Evolutionary conservation across 2,888 invertebrate genomes (phyloP), one percentile per base, ranked within the genome.

Genomic region (Andrena hattorfiana): DNA sequence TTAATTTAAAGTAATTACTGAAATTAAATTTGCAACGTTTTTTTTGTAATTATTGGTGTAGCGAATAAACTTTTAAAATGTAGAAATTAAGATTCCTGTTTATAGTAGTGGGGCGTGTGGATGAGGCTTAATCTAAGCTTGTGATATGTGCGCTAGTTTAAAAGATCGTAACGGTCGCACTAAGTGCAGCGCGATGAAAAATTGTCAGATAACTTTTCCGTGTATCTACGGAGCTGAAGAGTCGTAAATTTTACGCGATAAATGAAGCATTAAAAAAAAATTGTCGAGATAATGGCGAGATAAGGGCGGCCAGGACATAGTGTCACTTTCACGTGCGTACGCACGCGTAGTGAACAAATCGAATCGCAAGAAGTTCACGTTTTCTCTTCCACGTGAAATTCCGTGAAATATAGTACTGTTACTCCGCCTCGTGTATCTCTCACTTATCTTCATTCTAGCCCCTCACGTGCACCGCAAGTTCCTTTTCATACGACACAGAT

Each of bases 351-450:
- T 30, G 13, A 30, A 48, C 63, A 42, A 63, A 76, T 62, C 68
- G 60, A 67, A 63, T 60, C 26, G 59, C 56, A 70, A 60, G 60
- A 70, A 20, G 60, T 70, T 60, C 70, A 70, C 60, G 70, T 70
- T 70, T 70, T 70, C 70, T 70, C 70, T 70, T 70, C 48, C 60
- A 70, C 70, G 60, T 70, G 70, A 70, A 70, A 70, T 70, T 70
- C 70, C 26, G 70, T 70, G 60, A 70, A 70, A 70, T 48, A 49
- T 60, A 20, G 70, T 70, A 70, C 60, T 70, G 59, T 70, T 70
- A 59, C 56, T 48, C 28, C 16, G 70, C 69, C 70, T 59, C 59
- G 59, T 60, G 70, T 70, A 60, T 70, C 70, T 70, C 70, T 56
- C 56, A 56, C 69, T 70, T 70, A 70, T 70, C 69, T 59, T 70